These are phyloP conservation scores for Phylloscopus whistleri DNA, from an alignment of 2,113 vertebrate species.

Conservation along the genomic window DNA sequence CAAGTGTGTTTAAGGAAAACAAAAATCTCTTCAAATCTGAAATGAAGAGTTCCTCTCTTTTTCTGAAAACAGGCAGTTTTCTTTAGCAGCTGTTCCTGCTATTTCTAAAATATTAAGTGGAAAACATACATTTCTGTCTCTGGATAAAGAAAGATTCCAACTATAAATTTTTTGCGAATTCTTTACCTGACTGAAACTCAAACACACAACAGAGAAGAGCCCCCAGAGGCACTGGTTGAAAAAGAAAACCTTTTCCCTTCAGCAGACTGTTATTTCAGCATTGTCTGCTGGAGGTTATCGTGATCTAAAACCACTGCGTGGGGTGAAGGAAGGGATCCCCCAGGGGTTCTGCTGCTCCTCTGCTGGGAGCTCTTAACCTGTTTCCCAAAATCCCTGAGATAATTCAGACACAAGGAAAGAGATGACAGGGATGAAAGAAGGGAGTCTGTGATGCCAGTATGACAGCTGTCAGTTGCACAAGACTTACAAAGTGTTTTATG, in stretches of 20 bases:
- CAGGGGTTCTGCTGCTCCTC: neutral
- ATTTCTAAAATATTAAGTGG: neutral
- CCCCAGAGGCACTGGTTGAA: neutral
- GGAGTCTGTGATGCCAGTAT: neutral
- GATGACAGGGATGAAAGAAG: neutral
- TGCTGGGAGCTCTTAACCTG: neutral
- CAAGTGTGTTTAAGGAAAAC: neutral
- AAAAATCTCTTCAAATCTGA: neutral
- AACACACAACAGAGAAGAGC: neutral
- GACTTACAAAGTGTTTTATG: neutral
- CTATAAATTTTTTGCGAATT: neutral
- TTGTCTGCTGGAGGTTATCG: neutral
- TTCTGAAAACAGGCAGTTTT: neutral
- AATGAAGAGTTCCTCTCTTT: neutral
- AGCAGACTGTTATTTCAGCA: neutral
- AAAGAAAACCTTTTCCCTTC: neutral
- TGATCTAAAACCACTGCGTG: accelerated
- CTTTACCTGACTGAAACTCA: neutral
- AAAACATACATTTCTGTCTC: neutral
- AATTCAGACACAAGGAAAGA: neutral
- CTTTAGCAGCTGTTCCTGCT: neutral
- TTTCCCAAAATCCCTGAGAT: neutral
- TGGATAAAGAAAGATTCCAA: neutral
- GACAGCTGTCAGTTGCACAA: neutral
- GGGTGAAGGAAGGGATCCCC: too few species aligned